A percentile compares a stretch with the other conserved stretches of the same genome.
These are phyloP conservation scores for Lasioglossum calceatum DNA, from an alignment of 2,888 invertebrate species.

Conservation along the genomic window DNA sequence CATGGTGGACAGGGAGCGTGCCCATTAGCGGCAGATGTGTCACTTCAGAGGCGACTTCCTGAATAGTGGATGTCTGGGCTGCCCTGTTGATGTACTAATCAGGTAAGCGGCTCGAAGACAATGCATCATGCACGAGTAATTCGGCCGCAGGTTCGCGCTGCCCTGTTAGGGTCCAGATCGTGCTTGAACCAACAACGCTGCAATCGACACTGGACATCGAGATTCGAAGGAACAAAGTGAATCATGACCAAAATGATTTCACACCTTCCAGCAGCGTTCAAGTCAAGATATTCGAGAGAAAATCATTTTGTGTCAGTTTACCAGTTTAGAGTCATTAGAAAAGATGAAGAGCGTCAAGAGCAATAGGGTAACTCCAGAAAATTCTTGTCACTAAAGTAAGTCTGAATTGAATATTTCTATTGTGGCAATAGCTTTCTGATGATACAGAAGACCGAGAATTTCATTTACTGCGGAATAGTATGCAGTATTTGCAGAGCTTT, in stretches of 20 bases:
- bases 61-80: constrained; percentile 5
- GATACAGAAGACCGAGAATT: background rate
- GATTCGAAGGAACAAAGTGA: background rate
- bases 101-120: constrained; percentile 2
- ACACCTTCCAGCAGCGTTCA: background rate
- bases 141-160: background rate
- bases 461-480: background rate
- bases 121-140: constrained; percentile 14
- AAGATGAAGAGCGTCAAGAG: background rate
- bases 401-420: too few species aligned
- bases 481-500: background rate
- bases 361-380: background rate
- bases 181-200: background rate
- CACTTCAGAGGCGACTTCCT: constrained; percentile 7
- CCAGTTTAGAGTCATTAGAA: background rate
- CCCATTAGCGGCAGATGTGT: constrained; percentile 19
- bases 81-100: constrained; percentile 11
- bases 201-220: background rate
- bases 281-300: background rate
- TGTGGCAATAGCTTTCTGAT: background rate
- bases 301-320: background rate
- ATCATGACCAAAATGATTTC: background rate
- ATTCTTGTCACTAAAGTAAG: too few species aligned
- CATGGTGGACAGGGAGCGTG: background rate
- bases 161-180: background rate